A percentile compares a stretch with the other conserved stretches of the same genome.
Conservation (phyloP, 1,140 invertebrate genomes). For the Lordiphosa stackelbergi region DNA sequence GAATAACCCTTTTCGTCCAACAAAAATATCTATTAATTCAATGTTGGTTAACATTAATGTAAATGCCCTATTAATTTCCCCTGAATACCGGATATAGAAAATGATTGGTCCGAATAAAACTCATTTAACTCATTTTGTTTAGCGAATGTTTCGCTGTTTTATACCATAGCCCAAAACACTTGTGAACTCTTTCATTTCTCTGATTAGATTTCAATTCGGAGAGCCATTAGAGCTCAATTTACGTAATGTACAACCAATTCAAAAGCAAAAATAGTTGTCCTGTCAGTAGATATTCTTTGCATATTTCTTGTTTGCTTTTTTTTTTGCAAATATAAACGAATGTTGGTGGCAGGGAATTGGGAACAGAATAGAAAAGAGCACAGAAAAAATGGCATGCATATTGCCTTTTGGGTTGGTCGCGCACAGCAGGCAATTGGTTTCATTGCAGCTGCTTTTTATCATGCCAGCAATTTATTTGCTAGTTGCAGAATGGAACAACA, state of each 20-base stretch:
- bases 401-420: constrained; percentile 30
- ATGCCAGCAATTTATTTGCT: constrained; percentile 56
- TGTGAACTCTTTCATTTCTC: constrained; percentile 24
- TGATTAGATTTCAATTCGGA: constrained; percentile 49
- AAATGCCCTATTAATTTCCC: too few relatives aligned
- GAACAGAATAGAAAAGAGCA: constrained; percentile 18
- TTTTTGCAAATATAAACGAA: too few relatives aligned
- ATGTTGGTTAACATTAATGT: too few relatives aligned
- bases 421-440: constrained; percentile 9
- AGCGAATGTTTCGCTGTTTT: too few relatives aligned
- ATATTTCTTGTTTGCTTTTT: too few relatives aligned
- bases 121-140: too few relatives aligned
- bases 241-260: constrained; percentile 23
- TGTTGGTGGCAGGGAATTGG: not conserved
- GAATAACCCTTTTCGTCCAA: too few relatives aligned
- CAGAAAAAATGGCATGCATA: constrained; percentile 19
- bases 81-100: too few relatives aligned
- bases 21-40: too few relatives aligned
- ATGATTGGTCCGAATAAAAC: too few relatives aligned
- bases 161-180: not conserved
- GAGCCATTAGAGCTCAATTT: constrained; percentile 35
- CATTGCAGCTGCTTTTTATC: constrained; percentile 36
- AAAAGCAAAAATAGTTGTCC: constrained; percentile 5
- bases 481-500: constrained; percentile 29
- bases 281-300: too few relatives aligned